phyloP scores from a whole-genome alignment of 2,113 vertebrate genomes.

The Siniperca knerii region DNA sequence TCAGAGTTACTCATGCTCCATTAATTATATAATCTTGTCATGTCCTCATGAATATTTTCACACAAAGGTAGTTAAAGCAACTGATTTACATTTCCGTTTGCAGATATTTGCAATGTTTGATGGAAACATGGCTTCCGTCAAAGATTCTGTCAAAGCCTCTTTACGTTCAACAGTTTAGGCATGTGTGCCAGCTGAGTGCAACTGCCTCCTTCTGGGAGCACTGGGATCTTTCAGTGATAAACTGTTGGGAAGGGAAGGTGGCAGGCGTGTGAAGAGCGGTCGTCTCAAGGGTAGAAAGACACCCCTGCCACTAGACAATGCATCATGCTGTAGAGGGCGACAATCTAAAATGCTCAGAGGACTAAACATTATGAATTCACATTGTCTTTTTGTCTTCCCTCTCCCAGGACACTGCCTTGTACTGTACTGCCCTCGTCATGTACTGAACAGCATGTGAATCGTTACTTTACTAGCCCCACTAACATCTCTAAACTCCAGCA shows the following conservation, averaged over 20 bases:
- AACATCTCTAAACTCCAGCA: conserved; percentile 63
- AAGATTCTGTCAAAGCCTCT: not conserved
- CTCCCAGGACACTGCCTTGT: conserved; percentile 19
- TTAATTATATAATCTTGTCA: conserved; percentile 22
- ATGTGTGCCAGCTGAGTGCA: conserved; percentile 4
- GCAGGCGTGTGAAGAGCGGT: conserved; percentile 5
- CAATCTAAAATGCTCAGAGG: not conserved
- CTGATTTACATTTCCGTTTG: not conserved
- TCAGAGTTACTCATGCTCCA: conserved; percentile 17
- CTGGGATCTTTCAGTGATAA: conserved; percentile 2
- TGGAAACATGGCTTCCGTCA: not conserved
- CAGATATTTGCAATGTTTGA: not conserved
- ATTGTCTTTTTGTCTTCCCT: conserved; percentile 18
- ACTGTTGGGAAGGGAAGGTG: conserved; percentile 7
- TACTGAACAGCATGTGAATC: conserved; percentile 59
- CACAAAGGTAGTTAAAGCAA: conserved; percentile 5
- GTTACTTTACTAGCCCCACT: conserved; percentile 43
- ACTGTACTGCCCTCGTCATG: conserved; percentile 31
- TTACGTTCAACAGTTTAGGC: not conserved
- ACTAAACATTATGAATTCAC: conserved; percentile 26
- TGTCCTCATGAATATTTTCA: conserved; percentile 17
- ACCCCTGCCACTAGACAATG: not conserved
- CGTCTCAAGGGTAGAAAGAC: conserved; percentile 17
- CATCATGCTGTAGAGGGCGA: conserved; percentile 6
- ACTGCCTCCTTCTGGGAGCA: not conserved